Evolutionary conservation across 2,888 invertebrate species (phyloP).

Genomic region (Apodemia mormo): DNA sequence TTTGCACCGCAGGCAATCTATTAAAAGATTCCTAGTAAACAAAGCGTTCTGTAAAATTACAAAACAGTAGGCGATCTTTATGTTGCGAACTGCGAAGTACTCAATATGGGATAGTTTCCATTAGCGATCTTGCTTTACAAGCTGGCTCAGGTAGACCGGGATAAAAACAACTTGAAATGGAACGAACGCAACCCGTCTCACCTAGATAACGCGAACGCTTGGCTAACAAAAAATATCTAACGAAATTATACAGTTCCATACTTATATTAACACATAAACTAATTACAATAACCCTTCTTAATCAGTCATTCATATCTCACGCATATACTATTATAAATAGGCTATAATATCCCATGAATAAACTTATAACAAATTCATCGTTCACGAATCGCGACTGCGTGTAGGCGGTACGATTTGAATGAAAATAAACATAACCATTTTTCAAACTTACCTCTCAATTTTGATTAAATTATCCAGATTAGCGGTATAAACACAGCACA

Average conservation of each 20-base stretch:
- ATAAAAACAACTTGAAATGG: slow-evolving; percentile 78
- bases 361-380: slow-evolving; percentile 78
- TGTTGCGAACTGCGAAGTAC: slow-evolving; percentile 15
- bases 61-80: slow-evolving; percentile 17
- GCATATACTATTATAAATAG: slow-evolving; percentile 72
- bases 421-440: slow-evolving; percentile 69
- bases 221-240: slow-evolving; percentile 49
- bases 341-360: slow-evolving; percentile 71
- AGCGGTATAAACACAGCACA: slow-evolving; percentile 66
- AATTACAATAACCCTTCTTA: slow-evolving; percentile 39
- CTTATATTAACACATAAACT: background rate
- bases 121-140: slow-evolving; percentile 26
- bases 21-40: slow-evolving; percentile 27
- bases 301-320: slow-evolving; percentile 73
- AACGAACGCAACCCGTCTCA: slow-evolving; percentile 65
- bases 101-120: slow-evolving; percentile 44
- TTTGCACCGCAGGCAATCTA: slow-evolving; percentile 15
- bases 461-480: slow-evolving; percentile 77
- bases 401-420: slow-evolving; percentile 74
- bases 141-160: slow-evolving; percentile 69
- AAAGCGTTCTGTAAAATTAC: slow-evolving; percentile 20
- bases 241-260: background rate
- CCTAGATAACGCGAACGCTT: slow-evolving; percentile 65
- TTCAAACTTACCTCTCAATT: slow-evolving; percentile 71
- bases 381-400: slow-evolving; percentile 78